Base-by-base conservation (phyloP, 2,797 vertebrate genomes). In the Furcifer pardalis region DNA sequence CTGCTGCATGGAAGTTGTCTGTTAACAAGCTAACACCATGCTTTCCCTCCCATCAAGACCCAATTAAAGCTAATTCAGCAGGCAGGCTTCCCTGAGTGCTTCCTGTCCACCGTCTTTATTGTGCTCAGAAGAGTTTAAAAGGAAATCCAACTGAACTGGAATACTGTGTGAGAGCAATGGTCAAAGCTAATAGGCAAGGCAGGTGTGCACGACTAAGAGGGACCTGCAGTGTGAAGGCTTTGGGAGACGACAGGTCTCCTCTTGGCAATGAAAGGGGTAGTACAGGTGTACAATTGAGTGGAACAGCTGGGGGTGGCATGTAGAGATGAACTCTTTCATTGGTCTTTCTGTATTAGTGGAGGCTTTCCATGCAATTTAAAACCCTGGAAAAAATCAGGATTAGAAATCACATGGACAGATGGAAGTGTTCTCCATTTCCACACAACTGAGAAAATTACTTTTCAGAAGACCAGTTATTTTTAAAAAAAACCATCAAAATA, bases 151-250 rank as follows among this genome's bases (percentile, higher is more conserved):
- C 66, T 60, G 72, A 46, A 35, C 49, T 76, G 63, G 49, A 62
- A 81, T 44, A 46, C 23, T 60, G 25, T 69, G 23, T 44, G 74
- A 71, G 32, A n/a, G 30, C 52, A 49, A 60, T 62, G 49, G 62
- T 23, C 63, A 62, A 37, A 71, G 17, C 12, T 77, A 63, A 77
- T 7, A 40, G 27, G n/a, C 35, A 72, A n/a, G 1, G 15, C n/a
- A 0, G 0, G 74, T n/a, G 17, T 37, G 5, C 30, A 37, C 27
- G 17, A 32, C 6, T 13, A 1, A 30, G 44, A 60, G 23, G 0
- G 49, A 21, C 5, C 37, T 40, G 40, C 21, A 13, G 15, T 27
- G 30, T 32, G 27, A 7, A 63, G 59, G 79, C 30, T 72, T 72
- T 27, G 40, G 8, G 13, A 44, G 42, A 69, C 25, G 15, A 40